Evolutionary conservation across 2,113 vertebrate genomes (phyloP).

Genomic region (Haplotaxodon microlepis): DNA sequence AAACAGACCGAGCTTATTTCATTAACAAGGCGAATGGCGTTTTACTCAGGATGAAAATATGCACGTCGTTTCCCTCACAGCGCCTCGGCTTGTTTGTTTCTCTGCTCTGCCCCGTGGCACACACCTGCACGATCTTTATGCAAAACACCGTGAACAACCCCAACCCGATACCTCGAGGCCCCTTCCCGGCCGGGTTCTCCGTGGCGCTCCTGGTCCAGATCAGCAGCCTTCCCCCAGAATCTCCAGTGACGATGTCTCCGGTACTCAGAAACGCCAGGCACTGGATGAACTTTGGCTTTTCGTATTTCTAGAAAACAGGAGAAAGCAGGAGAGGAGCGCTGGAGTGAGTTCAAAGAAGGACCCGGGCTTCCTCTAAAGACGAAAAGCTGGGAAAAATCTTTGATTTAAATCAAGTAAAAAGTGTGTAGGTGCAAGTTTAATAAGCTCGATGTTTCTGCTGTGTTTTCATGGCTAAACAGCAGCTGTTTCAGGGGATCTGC

Average conservation of each 20-base stretch:
- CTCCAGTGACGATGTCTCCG: slow-evolving; percentile 93
- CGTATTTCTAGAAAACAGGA: slow-evolving; percentile 82
- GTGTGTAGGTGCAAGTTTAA: neutral
- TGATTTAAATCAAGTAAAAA: neutral
- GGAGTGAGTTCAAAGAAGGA: neutral
- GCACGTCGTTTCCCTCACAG: neutral
- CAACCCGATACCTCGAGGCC: slow-evolving; percentile 79
- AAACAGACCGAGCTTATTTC: neutral
- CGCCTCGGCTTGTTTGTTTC: neutral
- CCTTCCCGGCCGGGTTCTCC: slow-evolving; percentile 86
- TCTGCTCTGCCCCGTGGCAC: neutral
- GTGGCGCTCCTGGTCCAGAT: slow-evolving; percentile 86
- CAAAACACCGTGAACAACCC: neutral
- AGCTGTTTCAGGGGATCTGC: neutral
- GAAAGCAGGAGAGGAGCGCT: neutral
- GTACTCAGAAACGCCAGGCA: slow-evolving; percentile 90
- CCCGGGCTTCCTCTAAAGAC: neutral
- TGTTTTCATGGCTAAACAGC: neutral
- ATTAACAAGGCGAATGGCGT: neutral
- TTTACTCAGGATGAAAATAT: neutral
- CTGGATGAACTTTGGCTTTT: slow-evolving; percentile 96
- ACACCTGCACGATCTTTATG: neutral
- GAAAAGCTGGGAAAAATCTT: neutral
- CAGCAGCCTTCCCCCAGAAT: slow-evolving; percentile 90
- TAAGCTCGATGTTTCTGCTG: neutral